Evolutionary conservation across 1,140 invertebrate genomes (phyloP), one percentile per base, ranked within the genome.

Genomic region (Streblospio benedicti): DNA sequence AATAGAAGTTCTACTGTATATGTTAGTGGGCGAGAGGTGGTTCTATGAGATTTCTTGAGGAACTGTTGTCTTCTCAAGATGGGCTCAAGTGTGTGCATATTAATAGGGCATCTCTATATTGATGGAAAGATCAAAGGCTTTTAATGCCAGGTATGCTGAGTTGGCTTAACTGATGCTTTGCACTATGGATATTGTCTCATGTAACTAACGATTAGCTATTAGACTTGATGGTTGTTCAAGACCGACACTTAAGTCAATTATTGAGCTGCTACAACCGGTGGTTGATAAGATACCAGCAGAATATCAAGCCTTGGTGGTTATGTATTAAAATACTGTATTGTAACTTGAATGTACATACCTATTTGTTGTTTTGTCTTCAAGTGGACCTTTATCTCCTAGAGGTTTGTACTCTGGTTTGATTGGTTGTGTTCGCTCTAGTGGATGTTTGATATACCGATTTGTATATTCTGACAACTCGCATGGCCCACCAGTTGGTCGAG

Each of bases 381-480:
- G 41, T 23, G 67, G 67, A 43, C 44, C 62, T 35, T 54, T 41
- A 43, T 49, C 49, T 49, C 27, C 44, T n/a, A 44, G 43, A 41
- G 57, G 59, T 18, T 56, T 44, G 33, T 62, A 33, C 4, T 59
- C 57, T 20, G 67, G 67, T 33, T 65, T 68, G 35, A 60, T 62
- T 20, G 52, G 55, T 45, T 60, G 43, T 23, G 43, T 30, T 18
- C 32, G 9, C 28, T 55, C 54, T 31, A 58, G 54, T 20, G 57
- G 57, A 51, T 66, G 61, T 0, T 53, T 31, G 0, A 35, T 31
- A 49, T 58, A 69, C 47, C 62, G 41, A 30, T 69, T 65, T 27
- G 49, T 61, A 41, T 69, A 69, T 52, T 69, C 67, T 12, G 67
- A 65, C 9, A 68, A 57, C 14, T 52, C 53, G 28, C 67, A 69